Base-by-base conservation (phyloP, 2,797 vertebrate species). In the Champsocephalus gunnari region DNA sequence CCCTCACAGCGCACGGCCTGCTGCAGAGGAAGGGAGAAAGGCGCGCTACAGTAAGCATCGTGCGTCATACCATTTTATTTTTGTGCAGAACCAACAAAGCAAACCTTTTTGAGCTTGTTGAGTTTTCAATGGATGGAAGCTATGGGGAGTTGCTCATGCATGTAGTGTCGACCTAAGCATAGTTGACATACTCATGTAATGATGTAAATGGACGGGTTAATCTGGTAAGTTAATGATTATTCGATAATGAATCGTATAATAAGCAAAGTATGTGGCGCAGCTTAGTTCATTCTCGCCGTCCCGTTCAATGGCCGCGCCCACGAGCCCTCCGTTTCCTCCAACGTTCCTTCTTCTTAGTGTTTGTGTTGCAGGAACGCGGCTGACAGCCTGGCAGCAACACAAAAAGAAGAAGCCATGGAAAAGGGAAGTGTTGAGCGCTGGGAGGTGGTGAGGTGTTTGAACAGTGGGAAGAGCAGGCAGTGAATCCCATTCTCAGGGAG, bases 331-430 rank as follows among this genome's bases (percentile, higher is more conserved):
- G 28, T 41, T 71, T 56, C 45, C 7, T 73, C 57, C 9, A 64
- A 69, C 71, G 56, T 72, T 51, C 67, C 64, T n/a, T 32, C 59
- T 60, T 77, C 38, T 66, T 32, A 38, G 55, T 66, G 66, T 86
- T 74, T 75, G 62, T 75, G 62, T 85, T 81, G 43, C 24, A 74
- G 48, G 32, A 66, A 56, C 56, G 19, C 76, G 67, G 71, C 59
- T 85, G 84, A 77, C 80, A 86, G 68, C 34, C 58, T 87, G 83
- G 84, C 77, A 68, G 84, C 75, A 48, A 44, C 73, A 57, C 63
- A 71, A 66, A 62, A 3, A 38, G 51, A 28, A 28, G 0, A 73
- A 76, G 12, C 58, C 44, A 76, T 49, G 77, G 4, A 47, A 78
- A 57, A 79, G 49, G 14, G 34, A 69, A 79, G 62, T 71, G 66